Percentiles rank a stretch among this genome's conserved stretches.
phyloP scores from a whole-genome alignment of 2,113 vertebrate species.

The Ameiurus melas region DNA sequence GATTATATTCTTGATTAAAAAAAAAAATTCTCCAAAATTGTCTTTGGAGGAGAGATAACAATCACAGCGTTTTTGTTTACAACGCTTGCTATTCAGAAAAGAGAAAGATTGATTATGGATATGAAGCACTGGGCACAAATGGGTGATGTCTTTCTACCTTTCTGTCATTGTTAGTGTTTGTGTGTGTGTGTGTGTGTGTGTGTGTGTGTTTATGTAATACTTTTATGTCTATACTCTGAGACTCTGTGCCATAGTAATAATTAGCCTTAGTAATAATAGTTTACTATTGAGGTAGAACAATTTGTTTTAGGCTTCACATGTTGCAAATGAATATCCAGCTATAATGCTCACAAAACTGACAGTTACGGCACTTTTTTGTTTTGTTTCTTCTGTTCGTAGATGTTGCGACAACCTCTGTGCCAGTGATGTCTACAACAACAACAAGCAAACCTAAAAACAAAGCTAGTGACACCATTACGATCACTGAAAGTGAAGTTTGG shows the following conservation, averaged over 20 bases:
- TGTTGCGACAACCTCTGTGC: constrained; percentile 62
- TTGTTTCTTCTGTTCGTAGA: constrained; percentile 57
- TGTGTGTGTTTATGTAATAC: background rate
- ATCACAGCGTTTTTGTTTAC: background rate
- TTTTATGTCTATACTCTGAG: background rate
- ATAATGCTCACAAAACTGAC: background rate
- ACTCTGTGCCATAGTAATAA: background rate
- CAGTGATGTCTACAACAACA: constrained; percentile 58
- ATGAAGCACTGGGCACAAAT: background rate
- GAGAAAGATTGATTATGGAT: background rate
- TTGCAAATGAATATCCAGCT: background rate
- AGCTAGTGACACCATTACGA: background rate
- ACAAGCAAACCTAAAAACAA: constrained; percentile 35
- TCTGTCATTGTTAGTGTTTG: background rate
- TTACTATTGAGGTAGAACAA: background rate
- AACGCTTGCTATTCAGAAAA: background rate
- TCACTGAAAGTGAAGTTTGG: constrained; percentile 40
- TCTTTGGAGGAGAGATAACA: background rate
- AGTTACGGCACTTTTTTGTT: background rate
- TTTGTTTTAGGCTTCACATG: background rate
- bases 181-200: no score
- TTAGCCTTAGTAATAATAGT: background rate
- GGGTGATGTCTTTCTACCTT: background rate
- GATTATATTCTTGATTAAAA: background rate
- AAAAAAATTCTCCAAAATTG: background rate